These are phyloP conservation scores for Macrocentrus cingulum DNA, from an alignment of 1,140 invertebrate genomes.

Conservation along the genomic window DNA sequence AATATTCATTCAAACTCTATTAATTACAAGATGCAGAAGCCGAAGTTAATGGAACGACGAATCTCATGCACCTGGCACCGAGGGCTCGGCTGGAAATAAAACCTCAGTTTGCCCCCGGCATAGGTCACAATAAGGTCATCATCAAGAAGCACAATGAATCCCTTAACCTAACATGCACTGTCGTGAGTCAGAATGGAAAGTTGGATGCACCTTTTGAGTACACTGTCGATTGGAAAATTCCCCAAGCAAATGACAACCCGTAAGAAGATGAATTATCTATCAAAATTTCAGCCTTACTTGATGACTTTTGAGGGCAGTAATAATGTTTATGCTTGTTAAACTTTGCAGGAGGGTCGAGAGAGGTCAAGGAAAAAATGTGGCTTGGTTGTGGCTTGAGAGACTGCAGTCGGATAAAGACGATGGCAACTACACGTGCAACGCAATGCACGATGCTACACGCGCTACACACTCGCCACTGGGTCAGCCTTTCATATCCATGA, in stretches of 20 bases:
- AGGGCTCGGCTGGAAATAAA: constrained; percentile 26
- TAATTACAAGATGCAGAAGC: constrained; percentile 11
- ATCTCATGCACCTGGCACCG: constrained; percentile 9
- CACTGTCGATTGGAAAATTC: constrained; percentile 31
- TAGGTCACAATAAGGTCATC: constrained; percentile 24
- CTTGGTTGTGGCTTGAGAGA: constrained; percentile 38
- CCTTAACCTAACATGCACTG: constrained; percentile 34
- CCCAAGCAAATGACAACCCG: constrained; percentile 25
- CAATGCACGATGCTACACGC: too few relatives aligned
- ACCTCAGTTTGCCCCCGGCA: constrained; percentile 21
- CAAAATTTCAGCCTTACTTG: constrained; percentile 5
- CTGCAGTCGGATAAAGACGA: constrained; percentile 43
- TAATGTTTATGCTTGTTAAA: constrained; percentile 17
- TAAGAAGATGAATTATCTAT: constrained; percentile 15
- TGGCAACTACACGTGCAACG: constrained; percentile 46
- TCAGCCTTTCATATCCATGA: constrained; percentile 27
- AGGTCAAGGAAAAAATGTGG: constrained; percentile 31
- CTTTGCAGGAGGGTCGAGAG: constrained; percentile 24
- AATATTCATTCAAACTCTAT: constrained; percentile 2
- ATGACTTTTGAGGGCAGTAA: constrained; percentile 2
- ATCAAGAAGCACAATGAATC: constrained; percentile 29
- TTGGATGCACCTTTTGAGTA: constrained; percentile 25
- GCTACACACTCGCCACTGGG: constrained; percentile 16
- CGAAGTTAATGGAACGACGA: constrained; percentile 23
- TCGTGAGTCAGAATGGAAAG: constrained; percentile 23